These are phyloP conservation scores for Mya arenaria DNA, from an alignment of 1,140 invertebrate species.

Conservation along the genomic window DNA sequence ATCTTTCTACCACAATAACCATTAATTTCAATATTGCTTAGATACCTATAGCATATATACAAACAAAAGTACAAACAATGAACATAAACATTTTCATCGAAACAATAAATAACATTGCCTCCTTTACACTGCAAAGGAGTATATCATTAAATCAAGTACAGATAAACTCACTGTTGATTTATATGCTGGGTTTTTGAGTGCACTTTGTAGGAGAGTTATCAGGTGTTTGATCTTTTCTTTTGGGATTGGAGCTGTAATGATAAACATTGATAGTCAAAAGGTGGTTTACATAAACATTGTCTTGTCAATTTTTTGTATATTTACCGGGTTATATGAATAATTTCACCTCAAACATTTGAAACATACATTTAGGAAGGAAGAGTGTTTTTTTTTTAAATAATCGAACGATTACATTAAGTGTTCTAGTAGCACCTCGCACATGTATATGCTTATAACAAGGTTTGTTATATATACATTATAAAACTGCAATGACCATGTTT, in stretches of 20 bases:
- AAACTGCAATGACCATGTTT: no score
- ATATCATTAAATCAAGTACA: background rate
- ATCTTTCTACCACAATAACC: background rate
- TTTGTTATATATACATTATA: no score
- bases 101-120: background rate
- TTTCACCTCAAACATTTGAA: background rate
- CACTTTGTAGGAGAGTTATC: slow-evolving; percentile 17
- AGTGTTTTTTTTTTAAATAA: background rate
- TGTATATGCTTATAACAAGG: no score
- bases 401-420: background rate
- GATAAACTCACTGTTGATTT: slow-evolving; percentile 42
- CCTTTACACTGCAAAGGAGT: background rate
- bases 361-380: background rate
- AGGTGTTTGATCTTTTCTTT: slow-evolving; percentile 44
- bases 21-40: background rate
- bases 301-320: background rate
- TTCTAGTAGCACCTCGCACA: background rate
- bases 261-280: background rate
- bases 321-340: background rate
- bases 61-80: background rate
- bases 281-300: background rate
- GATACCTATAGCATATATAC: background rate
- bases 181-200: slow-evolving; percentile 42
- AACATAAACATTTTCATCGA: background rate
- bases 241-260: slow-evolving; percentile 7